Percentiles rank a stretch among this genome's conserved stretches.
Conservation (phyloP, 2,888 invertebrate genomes). For the Campaea margaritaria region DNA sequence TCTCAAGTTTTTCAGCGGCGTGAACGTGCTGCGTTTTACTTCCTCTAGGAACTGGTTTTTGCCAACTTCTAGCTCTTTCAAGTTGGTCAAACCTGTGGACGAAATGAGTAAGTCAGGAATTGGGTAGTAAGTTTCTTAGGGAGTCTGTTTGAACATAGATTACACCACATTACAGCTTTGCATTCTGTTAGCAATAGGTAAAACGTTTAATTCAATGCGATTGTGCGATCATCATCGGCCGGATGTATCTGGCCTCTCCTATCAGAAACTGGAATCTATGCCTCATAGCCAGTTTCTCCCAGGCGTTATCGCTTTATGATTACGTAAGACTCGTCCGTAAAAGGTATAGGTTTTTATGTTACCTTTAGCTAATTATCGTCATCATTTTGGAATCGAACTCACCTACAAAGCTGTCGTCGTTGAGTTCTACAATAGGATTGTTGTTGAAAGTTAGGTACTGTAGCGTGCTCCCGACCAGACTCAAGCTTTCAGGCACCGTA, state of each 20-base stretch:
- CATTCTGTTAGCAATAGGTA: neutral
- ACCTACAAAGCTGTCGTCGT: constrained; percentile 86
- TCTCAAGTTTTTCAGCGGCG: constrained; percentile 74
- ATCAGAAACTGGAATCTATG: constrained; percentile 16
- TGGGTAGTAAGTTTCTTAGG: too few relatives aligned
- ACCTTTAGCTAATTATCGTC: neutral
- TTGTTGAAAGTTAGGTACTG: constrained; percentile 86
- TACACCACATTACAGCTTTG: too few relatives aligned
- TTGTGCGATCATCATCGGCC: constrained; percentile 7
- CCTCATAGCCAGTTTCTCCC: constrained; percentile 9
- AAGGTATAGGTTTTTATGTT: neutral
- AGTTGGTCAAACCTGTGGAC: constrained; percentile 76
- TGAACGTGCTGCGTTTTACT: constrained; percentile 83
- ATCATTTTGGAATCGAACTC: constrained; percentile 45
- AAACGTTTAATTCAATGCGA: neutral
- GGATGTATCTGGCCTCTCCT: constrained; percentile 21
- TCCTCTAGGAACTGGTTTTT: constrained; percentile 83
- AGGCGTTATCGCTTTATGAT: neutral
- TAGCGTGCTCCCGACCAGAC: constrained; percentile 81
- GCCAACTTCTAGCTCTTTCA: constrained; percentile 86
- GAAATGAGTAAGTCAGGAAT: neutral
- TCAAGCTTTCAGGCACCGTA: constrained; percentile 85
- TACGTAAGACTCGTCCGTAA: neutral
- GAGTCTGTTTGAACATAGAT: too few relatives aligned
- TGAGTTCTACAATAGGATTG: constrained; percentile 86